Conservation (phyloP, 2,888 invertebrate species). For the Hydraecia micacea region DNA sequence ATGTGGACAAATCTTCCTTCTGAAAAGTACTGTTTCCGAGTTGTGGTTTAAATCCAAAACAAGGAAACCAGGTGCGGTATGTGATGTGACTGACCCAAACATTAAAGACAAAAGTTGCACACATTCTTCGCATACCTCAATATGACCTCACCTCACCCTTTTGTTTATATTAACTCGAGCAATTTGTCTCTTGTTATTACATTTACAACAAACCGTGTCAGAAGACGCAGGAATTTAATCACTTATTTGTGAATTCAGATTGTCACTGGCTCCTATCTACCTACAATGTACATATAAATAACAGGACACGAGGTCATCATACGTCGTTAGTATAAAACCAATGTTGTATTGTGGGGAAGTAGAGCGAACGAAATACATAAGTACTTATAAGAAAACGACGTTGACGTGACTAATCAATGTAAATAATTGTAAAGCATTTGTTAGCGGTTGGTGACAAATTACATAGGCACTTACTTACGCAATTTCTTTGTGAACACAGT, state of each 20-base stretch:
- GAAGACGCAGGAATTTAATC: constrained; percentile 39
- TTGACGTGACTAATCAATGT: constrained; percentile 28
- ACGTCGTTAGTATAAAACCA: constrained; percentile 12
- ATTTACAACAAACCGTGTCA: constrained; percentile 22
- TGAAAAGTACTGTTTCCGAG: constrained; percentile 15
- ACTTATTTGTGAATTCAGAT: constrained; percentile 56
- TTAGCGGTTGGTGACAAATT: constrained; percentile 10
- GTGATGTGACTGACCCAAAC: background rate
- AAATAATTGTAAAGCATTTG: constrained; percentile 33
- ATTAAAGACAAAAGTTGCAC: constrained; percentile 33
- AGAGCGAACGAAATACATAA: constrained; percentile 7
- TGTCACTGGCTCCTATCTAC: constrained; percentile 40
- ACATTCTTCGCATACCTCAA: constrained; percentile 25
- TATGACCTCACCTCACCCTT: constrained; percentile 13
- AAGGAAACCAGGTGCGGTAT: constrained; percentile 19
- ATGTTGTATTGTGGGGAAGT: constrained; percentile 21
- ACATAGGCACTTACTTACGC: background rate
- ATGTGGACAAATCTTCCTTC: constrained; percentile 4
- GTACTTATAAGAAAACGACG: background rate
- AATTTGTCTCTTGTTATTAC: constrained; percentile 50
- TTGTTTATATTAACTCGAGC: constrained; percentile 15
- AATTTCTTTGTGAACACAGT: background rate
- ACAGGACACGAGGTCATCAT: constrained; percentile 22
- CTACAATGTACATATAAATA: constrained; percentile 11
- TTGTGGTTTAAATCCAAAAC: constrained; percentile 12